A percentile compares a stretch with the other conserved stretches of the same genome.
Conservation (phyloP, 2,888 invertebrate genomes). For the Caenorhabditis sulstoni region DNA sequence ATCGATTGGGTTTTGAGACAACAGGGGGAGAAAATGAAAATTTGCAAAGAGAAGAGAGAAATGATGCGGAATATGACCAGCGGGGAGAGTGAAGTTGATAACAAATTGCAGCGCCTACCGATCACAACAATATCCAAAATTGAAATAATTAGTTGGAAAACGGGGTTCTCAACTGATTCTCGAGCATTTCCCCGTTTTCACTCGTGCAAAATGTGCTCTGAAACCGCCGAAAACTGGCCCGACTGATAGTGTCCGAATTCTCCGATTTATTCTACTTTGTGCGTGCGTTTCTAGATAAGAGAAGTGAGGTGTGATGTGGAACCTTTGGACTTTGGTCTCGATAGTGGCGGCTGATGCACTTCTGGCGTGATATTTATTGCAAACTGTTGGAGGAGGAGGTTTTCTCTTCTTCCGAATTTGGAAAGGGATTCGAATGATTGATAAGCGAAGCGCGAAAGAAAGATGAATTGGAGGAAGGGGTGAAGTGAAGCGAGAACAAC, state of each 20-base stretch:
- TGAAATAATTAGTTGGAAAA: neutral
- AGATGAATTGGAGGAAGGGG: too few relatives aligned
- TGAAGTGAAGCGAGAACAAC: too few relatives aligned
- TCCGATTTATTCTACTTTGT: slow-evolving; percentile 19
- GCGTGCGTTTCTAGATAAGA: slow-evolving; percentile 6
- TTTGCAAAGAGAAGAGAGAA: neutral
- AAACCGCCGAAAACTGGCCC: neutral
- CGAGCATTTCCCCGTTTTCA: too few relatives aligned
- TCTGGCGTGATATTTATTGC: slow-evolving; percentile 28
- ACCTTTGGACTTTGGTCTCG: slow-evolving; percentile 45
- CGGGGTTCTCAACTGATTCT: neutral
- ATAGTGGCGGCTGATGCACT: slow-evolving; percentile 9
- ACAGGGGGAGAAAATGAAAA: too few relatives aligned
- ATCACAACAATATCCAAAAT: neutral
- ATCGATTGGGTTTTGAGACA: neutral
- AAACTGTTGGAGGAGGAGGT: too few relatives aligned
- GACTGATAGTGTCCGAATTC: neutral
- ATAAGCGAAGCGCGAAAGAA: too few relatives aligned
- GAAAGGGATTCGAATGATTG: too few relatives aligned
- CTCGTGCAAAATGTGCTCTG: neutral
- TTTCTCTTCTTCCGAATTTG: too few relatives aligned
- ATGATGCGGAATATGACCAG: neutral
- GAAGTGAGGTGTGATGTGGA: slow-evolving; percentile 41
- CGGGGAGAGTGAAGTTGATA: too few relatives aligned
- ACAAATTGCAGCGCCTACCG: too few relatives aligned